phyloP scores from a whole-genome alignment of 2,113 vertebrate genomes.

The Galeopterus variegatus region DNA sequence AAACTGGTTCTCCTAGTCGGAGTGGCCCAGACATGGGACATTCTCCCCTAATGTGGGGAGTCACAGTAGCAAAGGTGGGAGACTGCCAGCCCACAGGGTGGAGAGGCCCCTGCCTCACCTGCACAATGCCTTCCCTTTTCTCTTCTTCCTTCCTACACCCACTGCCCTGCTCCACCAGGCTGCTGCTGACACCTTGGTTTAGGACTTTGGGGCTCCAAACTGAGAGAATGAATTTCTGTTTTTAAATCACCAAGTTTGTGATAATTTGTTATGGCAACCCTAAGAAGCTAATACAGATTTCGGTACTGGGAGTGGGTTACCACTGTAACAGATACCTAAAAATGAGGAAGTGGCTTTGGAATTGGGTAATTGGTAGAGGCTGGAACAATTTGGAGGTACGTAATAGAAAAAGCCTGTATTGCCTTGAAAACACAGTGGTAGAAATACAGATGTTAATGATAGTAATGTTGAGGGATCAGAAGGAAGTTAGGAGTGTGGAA shows the following conservation, averaged over 20 bases:
- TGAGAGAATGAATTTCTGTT: neutral
- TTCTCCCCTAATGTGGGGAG: neutral
- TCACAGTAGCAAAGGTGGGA: neutral
- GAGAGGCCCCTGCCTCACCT: neutral
- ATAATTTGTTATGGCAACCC: neutral
- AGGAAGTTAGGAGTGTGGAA: neutral
- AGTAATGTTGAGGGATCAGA: neutral
- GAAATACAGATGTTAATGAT: neutral
- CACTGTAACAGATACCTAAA: neutral
- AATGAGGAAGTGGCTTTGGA: neutral
- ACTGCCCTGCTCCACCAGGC: neutral
- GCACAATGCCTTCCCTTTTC: neutral
- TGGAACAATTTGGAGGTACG: neutral
- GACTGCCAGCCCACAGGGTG: neutral
- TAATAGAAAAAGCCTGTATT: neutral
- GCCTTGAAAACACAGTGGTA: neutral
- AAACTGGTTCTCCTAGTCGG: neutral
- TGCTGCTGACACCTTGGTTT: neutral
- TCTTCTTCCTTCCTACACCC: neutral
- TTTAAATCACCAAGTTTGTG: neutral
- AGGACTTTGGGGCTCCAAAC: neutral
- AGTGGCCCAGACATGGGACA: neutral
- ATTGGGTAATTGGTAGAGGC: neutral
- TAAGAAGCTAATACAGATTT: neutral
- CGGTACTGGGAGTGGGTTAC: neutral